Percentiles rank a stretch among this genome's conserved stretches.
Conservation (phyloP, 2,113 vertebrate species). For the Apeltes quadracus region DNA sequence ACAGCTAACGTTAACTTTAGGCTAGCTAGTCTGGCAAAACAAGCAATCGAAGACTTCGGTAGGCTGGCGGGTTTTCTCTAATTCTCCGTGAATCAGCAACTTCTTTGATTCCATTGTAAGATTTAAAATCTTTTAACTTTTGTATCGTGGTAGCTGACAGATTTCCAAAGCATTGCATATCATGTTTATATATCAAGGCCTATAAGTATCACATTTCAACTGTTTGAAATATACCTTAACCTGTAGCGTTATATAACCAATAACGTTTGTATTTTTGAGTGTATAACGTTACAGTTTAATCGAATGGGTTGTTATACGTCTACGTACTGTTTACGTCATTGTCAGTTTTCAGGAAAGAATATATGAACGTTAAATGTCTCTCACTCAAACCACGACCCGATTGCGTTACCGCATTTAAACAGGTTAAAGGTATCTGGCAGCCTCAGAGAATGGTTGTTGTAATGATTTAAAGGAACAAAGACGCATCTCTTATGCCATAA, state of each 20-base stretch:
- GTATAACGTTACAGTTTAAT: neutral
- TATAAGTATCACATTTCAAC: neutral
- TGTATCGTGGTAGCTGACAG: neutral
- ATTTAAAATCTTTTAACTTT: neutral
- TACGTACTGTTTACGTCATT: neutral
- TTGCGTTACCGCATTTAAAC: neutral
- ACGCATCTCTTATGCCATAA: neutral
- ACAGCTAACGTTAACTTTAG: too few species aligned
- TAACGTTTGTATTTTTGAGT: neutral
- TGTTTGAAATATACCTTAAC: too few species aligned
- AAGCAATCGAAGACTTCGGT: neutral
- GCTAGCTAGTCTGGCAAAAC: slow-evolving; percentile 41
- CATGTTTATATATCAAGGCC: neutral
- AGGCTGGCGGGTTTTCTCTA: fast-evolving
- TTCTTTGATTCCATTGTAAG: neutral
- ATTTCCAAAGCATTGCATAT: neutral
- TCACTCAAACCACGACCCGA: too few species aligned
- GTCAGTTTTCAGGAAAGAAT: too few species aligned
- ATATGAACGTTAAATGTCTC: too few species aligned
- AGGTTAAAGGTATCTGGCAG: neutral
- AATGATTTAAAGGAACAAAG: neutral
- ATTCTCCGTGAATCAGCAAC: neutral
- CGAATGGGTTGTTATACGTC: neutral
- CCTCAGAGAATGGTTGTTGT: neutral
- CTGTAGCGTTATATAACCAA: too few species aligned